phyloP scores from a whole-genome alignment of 2,113 vertebrate species.

The Corynorhinus townsendii region DNA sequence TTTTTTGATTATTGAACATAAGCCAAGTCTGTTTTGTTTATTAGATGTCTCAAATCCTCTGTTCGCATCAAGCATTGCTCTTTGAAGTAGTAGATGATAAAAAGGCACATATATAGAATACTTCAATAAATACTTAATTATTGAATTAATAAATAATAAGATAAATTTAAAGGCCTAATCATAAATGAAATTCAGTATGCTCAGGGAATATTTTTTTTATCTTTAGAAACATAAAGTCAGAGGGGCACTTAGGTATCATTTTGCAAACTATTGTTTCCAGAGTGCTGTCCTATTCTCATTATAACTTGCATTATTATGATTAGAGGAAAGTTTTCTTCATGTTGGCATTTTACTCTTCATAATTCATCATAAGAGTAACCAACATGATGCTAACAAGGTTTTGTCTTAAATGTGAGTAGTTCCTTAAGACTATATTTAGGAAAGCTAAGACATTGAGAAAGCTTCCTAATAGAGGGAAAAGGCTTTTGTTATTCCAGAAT shows the following conservation, averaged over 20 bases:
- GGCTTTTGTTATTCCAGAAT: neutral
- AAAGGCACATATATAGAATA: neutral
- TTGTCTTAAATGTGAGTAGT: neutral
- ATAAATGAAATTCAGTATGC: neutral
- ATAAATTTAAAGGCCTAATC: neutral
- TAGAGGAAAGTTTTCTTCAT: neutral
- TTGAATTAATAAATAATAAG: neutral
- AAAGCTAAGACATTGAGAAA: neutral
- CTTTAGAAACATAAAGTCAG: neutral
- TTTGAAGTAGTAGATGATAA: neutral
- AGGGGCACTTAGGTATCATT: neutral
- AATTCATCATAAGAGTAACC: neutral
- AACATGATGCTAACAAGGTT: neutral
- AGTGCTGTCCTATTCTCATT: neutral
- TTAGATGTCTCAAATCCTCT: neutral
- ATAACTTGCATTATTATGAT: neutral
- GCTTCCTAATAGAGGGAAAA: neutral
- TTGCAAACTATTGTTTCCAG: neutral
- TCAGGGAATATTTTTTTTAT: neutral
- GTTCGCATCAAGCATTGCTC: neutral
- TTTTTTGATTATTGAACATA: neutral
- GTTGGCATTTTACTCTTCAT: neutral
- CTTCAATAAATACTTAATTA: neutral
- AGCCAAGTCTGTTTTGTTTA: neutral
- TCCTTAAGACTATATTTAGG: neutral